A percentile compares a stretch with the other conserved stretches of the same genome.
Evolutionary conservation across 2,113 vertebrate species (phyloP).

Genomic region (Mus spicilegus): DNA sequence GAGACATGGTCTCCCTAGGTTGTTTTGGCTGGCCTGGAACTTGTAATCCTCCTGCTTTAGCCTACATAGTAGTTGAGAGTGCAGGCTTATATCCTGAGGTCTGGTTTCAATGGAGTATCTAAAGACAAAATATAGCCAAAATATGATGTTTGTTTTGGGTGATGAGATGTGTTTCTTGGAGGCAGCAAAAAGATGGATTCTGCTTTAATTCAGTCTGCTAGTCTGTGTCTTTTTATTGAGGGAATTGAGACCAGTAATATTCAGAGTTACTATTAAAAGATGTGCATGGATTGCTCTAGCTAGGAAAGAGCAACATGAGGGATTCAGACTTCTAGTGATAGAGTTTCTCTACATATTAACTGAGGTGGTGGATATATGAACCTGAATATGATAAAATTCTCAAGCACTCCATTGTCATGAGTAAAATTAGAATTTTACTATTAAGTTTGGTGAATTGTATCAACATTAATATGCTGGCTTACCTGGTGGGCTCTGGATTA

Average conservation of each 20-base stretch:
- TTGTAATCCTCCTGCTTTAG: neutral
- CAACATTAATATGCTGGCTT: neutral
- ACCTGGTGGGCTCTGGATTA: neutral
- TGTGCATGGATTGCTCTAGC: neutral
- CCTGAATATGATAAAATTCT: neutral
- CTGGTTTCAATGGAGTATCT: neutral
- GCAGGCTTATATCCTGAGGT: neutral
- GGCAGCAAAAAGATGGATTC: neutral
- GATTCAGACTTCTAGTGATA: neutral
- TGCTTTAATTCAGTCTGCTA: neutral
- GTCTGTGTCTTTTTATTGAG: neutral
- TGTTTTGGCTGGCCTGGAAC: neutral
- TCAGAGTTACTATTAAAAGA: neutral
- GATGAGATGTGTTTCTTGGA: neutral
- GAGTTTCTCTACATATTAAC: neutral
- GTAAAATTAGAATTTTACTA: neutral
- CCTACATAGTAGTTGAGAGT: neutral
- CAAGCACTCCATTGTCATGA: neutral
- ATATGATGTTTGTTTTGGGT: neutral
- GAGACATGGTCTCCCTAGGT: neutral
- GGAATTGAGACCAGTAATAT: neutral
- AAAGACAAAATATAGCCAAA: neutral
- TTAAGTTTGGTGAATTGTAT: neutral
- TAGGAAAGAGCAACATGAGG: neutral
- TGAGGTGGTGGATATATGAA: neutral